Conservation (phyloP, 2,888 invertebrate species). For the Eupithecia vulgata region DNA sequence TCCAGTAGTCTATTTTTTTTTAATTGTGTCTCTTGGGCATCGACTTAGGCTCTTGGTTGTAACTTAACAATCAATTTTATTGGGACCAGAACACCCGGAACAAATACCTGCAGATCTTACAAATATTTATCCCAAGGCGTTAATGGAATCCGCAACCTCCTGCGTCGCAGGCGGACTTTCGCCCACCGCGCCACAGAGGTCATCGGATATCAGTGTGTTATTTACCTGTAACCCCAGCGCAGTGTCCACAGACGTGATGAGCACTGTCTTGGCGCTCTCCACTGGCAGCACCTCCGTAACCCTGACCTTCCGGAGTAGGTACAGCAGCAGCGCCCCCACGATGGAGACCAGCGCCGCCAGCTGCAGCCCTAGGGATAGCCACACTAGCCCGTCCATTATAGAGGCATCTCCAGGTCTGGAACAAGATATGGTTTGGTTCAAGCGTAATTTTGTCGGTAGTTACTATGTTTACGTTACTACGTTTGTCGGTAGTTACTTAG, state of each 20-base stretch:
- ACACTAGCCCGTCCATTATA: conserved; percentile 91
- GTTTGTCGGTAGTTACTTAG: too few species aligned
- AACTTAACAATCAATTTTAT: too few species aligned
- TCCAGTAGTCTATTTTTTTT: too few species aligned
- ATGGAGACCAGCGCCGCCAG: conserved; percentile 92
- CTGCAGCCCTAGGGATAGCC: conserved; percentile 91
- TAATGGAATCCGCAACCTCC: too few species aligned
- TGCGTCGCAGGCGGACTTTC: too few species aligned
- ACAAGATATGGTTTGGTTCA: conserved; percentile 40
- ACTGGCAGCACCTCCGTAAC: conserved; percentile 81
- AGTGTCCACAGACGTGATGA: conserved; percentile 92
- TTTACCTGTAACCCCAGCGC: conserved; percentile 89
- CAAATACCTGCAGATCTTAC: too few species aligned
- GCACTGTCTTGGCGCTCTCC: conserved; percentile 88
- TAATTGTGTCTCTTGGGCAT: too few species aligned
- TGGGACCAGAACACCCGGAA: too few species aligned
- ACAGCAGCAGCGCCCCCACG: conserved; percentile 91
- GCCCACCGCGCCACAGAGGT: too few species aligned
- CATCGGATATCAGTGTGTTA: too few species aligned
- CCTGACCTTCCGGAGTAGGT: conserved; percentile 90
- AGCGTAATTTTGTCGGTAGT: not conserved
- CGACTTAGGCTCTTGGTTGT: too few species aligned
- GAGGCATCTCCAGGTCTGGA: conserved; percentile 69
- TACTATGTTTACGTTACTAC: not conserved
- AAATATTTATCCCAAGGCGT: too few species aligned